Conservation (phyloP, 2,113 vertebrate species). For the Spermophilus dauricus region DNA sequence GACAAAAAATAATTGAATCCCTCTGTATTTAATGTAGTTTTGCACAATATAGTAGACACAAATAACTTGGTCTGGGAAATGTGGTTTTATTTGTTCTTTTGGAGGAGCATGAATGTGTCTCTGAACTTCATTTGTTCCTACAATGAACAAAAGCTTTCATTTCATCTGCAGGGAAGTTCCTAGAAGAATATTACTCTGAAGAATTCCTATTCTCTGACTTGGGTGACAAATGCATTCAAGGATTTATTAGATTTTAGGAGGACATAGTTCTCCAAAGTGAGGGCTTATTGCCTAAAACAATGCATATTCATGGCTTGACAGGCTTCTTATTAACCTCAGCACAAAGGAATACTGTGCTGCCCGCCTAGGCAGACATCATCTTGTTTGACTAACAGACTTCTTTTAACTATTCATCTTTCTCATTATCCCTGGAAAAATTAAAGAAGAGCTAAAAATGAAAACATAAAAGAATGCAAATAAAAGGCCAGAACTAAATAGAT, state of each 20-base stretch:
- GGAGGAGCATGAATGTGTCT: neutral
- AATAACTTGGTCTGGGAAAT: neutral
- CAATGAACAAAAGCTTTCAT: conserved; percentile 40
- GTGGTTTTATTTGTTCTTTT: conserved; percentile 10
- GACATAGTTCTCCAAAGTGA: neutral
- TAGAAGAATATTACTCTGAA: neutral
- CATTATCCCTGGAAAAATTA: conserved; percentile 58
- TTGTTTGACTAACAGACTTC: conserved; percentile 58
- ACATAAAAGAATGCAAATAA: conserved; percentile 47
- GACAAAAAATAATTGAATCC: neutral
- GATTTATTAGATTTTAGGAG: conserved; percentile 54
- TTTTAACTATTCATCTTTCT: conserved; percentile 66
- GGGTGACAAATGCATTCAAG: conserved; percentile 24
- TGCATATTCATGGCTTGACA: conserved; percentile 43
- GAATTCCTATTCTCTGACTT: neutral
- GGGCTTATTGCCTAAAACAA: conserved; percentile 19
- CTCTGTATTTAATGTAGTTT: neutral
- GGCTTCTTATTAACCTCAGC: conserved; percentile 46
- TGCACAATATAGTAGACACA: neutral
- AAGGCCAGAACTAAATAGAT: conserved; percentile 40
- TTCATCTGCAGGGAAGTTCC: conserved; percentile 21
- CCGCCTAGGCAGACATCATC: conserved; percentile 17
- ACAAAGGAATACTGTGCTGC: conserved; percentile 31
- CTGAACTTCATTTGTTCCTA: neutral
- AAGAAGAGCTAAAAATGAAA: conserved; percentile 60